Evolutionary conservation across 2,113 vertebrate genomes (phyloP).

Genomic region (Penelope pileata): DNA sequence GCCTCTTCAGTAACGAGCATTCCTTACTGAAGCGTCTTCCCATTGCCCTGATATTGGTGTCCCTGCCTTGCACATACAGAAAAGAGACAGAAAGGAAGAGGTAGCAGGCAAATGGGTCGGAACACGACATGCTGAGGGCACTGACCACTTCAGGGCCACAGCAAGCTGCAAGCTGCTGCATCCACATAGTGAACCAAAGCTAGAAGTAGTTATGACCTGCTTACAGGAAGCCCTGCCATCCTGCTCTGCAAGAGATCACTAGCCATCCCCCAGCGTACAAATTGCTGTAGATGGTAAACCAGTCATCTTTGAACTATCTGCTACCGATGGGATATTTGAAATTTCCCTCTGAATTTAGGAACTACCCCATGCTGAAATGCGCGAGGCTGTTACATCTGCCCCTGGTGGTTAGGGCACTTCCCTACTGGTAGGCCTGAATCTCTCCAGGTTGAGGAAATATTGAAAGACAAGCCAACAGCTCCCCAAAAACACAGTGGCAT

Average conservation of each 20-base stretch:
- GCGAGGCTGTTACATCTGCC: background rate
- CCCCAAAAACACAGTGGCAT: background rate
- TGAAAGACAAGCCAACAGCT: background rate
- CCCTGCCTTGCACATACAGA: background rate
- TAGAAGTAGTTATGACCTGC: background rate
- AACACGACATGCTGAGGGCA: background rate
- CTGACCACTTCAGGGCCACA: background rate
- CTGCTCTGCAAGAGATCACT: background rate
- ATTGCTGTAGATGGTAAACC: background rate
- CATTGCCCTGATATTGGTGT: background rate
- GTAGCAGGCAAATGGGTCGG: background rate
- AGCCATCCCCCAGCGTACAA: background rate
- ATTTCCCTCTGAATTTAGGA: background rate
- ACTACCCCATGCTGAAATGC: background rate
- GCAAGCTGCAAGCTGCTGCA: background rate
- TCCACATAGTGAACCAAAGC: background rate
- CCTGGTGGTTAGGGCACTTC: background rate
- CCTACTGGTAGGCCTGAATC: background rate
- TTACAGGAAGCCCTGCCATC: background rate
- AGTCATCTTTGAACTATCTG: background rate
- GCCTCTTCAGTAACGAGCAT: background rate
- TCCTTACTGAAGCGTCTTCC: background rate
- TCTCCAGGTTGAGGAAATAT: background rate
- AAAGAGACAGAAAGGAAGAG: background rate
- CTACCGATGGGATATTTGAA: background rate